These are phyloP conservation scores for Melikaiella ostensackeni DNA, from an alignment of 2,888 invertebrate genomes.

Conservation along the genomic window DNA sequence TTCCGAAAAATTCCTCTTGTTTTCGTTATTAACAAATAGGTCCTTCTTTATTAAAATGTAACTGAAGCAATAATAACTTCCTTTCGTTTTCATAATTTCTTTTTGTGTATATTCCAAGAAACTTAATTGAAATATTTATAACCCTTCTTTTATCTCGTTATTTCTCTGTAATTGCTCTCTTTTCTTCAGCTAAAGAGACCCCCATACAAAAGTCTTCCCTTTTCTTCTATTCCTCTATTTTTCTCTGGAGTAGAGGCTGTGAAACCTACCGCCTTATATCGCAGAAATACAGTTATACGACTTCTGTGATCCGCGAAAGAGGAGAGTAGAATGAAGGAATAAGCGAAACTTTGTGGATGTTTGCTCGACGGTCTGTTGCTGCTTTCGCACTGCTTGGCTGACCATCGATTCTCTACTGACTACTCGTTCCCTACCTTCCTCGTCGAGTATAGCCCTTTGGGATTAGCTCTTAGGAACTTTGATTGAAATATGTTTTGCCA, in stretches of 20 bases:
- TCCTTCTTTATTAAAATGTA: not conserved
- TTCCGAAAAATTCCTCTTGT: not conserved
- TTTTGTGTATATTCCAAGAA: not conserved
- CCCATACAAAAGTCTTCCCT: not conserved
- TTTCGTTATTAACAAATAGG: not conserved
- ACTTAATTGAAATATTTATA: not conserved
- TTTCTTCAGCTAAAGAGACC: not conserved
- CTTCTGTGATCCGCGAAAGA: constrained; percentile 15
- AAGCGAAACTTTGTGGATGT: constrained; percentile 31
- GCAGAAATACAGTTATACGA: constrained; percentile 34
- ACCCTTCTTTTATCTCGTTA: not conserved
- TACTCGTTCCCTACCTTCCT: constrained; percentile 42
- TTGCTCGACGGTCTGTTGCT: constrained; percentile 15
- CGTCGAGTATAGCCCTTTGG: constrained; percentile 47
- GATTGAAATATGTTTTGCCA: constrained; percentile 73
- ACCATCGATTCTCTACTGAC: constrained; percentile 51
- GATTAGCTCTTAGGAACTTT: constrained; percentile 68
- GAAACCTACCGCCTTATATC: constrained; percentile 35
- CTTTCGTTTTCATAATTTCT: not conserved
- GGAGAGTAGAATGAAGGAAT: constrained; percentile 28
- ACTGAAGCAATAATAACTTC: not conserved
- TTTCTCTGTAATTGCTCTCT: not conserved
- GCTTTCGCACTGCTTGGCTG: constrained; percentile 11
- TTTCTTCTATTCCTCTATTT: constrained; percentile 1
- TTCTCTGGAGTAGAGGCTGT: not conserved